Conservation (phyloP, 35 echinoderm and acorn worm genomes). For the Ophioderma brevispina region DNA sequence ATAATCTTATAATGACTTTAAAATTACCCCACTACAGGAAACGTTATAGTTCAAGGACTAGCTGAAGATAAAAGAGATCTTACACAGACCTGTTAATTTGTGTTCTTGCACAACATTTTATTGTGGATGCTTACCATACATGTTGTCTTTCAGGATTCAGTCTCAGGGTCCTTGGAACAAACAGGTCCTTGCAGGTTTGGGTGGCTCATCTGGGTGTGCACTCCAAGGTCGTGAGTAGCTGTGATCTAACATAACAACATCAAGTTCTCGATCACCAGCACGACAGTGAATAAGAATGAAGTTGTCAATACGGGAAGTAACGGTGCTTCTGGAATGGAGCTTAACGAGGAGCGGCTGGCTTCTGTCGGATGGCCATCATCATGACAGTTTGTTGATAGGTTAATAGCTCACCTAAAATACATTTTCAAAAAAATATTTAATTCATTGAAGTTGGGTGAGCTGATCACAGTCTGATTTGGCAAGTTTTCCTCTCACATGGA, state of each 20-base stretch:
- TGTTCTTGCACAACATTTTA: no score
- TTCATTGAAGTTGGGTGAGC: no score
- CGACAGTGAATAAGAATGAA: constrained; percentile 83
- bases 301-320: constrained; percentile 44
- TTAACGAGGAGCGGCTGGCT: not conserved
- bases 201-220: constrained; percentile 84
- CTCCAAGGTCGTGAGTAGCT: constrained; percentile 87
- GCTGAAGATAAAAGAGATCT: no score
- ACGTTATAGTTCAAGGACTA: no score
- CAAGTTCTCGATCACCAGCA: constrained; percentile 78
- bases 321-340: not conserved
- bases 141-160: constrained; percentile 44
- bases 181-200: constrained; percentile 90
- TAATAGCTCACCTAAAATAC: no score
- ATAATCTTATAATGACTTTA: no score
- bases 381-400: no score
- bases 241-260: constrained; percentile 92
- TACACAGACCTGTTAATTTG: no score
- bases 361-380: not conserved
- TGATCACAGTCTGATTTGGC: no score
- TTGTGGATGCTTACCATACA: constrained; percentile 34
- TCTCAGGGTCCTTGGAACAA: constrained; percentile 86
- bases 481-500: no score
- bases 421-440: no score
- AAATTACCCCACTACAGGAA: no score